A percentile compares a stretch with the other conserved stretches of the same genome.
Evolutionary conservation across 2,888 invertebrate genomes (phyloP).

Genomic region (Phaedon cochleariae): DNA sequence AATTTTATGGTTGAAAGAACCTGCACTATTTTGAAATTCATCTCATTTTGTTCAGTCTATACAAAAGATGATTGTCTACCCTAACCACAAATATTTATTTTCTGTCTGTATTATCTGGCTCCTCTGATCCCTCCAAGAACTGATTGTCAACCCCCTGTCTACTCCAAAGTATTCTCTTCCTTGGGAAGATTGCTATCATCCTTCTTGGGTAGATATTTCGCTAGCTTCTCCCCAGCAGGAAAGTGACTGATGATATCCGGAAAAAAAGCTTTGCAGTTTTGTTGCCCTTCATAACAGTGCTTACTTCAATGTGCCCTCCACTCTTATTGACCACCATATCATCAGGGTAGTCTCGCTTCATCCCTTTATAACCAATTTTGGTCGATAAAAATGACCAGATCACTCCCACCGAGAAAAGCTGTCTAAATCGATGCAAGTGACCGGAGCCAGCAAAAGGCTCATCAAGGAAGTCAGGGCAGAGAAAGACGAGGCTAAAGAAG

Average conservation of each 20-base stretch:
- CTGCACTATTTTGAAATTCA: no score
- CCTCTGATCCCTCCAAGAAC: slow-evolving; percentile 53
- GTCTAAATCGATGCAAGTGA: slow-evolving; percentile 37
- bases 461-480: slow-evolving; percentile 65
- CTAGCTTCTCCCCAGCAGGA: slow-evolving; percentile 64
- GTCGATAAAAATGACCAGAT: slow-evolving; percentile 70
- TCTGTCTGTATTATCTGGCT: slow-evolving; percentile 19
- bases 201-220: slow-evolving; percentile 63
- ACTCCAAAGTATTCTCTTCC: slow-evolving; percentile 60
- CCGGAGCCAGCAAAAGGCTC: slow-evolving; percentile 52
- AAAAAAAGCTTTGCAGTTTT: slow-evolving; percentile 64
- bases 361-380: slow-evolving; percentile 69
- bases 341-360: slow-evolving; percentile 69
- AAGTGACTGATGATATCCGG: slow-evolving; percentile 67
- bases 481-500: slow-evolving; percentile 68
- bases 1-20: no score
- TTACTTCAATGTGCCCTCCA: slow-evolving; percentile 65
- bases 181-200: slow-evolving; percentile 55
- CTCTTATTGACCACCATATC: slow-evolving; percentile 62
- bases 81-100: no score
- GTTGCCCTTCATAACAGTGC: slow-evolving; percentile 67
- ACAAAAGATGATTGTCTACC: no score
- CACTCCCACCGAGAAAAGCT: slow-evolving; percentile 65
- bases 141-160: slow-evolving; percentile 61
- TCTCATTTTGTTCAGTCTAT: no score